phyloP scores from a whole-genome alignment of 2,888 invertebrate species.

The Cerastis rubricosa region DNA sequence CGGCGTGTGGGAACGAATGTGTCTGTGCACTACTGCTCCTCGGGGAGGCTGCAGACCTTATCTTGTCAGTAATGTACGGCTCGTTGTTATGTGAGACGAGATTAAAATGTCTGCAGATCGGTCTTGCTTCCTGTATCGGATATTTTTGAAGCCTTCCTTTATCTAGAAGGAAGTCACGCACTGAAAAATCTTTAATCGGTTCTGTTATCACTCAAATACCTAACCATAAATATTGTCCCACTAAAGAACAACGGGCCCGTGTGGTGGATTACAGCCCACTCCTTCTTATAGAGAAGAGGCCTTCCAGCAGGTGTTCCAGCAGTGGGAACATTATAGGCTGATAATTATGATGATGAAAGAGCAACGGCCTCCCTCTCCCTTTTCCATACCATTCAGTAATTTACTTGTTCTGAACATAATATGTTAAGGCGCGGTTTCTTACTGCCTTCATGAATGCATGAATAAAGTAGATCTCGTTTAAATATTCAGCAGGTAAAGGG shows the following conservation, averaged over 20 bases:
- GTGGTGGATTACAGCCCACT: too few relatives aligned
- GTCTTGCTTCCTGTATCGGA: neutral
- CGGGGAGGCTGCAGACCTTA: constrained; percentile 8
- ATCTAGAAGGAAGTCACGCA: neutral
- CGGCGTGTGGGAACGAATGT: constrained; percentile 42
- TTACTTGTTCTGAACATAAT: neutral
- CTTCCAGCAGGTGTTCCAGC: too few relatives aligned
- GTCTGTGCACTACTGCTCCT: constrained; percentile 41
- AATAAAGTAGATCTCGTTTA: constrained; percentile 28
- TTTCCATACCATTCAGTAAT: neutral
- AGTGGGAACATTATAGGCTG: too few relatives aligned
- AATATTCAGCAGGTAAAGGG: constrained; percentile 46
- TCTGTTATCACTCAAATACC: neutral
- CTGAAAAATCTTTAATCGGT: neutral
- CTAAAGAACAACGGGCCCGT: neutral
- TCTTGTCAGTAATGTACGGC: constrained; percentile 27
- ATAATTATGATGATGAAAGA: too few relatives aligned
- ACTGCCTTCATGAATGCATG: neutral
- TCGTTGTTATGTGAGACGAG: neutral
- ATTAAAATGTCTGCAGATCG: constrained; percentile 8
- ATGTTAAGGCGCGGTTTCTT: neutral
- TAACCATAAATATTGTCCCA: neutral
- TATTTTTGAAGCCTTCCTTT: neutral
- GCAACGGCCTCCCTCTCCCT: neutral
- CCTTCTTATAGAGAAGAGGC: too few relatives aligned